Percentiles rank a stretch among this genome's conserved stretches.
Evolutionary conservation across 2,113 vertebrate genomes (phyloP).

Genomic region (Synodontis membranacea): DNA sequence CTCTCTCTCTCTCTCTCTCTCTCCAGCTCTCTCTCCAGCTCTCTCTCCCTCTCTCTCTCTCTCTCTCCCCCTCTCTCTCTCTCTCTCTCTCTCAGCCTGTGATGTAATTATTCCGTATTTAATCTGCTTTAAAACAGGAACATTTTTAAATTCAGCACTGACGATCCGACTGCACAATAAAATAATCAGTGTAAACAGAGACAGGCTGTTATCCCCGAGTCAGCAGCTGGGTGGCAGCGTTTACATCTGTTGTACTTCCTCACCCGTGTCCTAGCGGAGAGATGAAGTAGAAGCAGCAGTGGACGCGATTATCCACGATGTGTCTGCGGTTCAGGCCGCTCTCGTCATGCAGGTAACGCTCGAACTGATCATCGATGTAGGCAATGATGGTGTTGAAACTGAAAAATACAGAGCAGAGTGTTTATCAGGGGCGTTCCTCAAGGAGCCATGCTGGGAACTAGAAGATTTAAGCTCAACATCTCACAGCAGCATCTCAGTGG

Average conservation of each 20-base stretch:
- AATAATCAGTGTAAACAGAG: background rate
- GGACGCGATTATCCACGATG: slow-evolving; percentile 95
- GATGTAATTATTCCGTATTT: no score
- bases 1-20: no score
- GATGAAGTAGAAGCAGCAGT: slow-evolving; percentile 99
- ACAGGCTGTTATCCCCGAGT: no score
- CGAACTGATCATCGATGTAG: slow-evolving; percentile 98
- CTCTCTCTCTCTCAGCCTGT: no score
- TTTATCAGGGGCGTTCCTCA: background rate
- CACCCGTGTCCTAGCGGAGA: slow-evolving; percentile 97
- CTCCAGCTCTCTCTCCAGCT: no score
- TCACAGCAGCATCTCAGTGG: background rate
- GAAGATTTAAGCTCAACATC: background rate
- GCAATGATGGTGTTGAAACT: slow-evolving; percentile 97
- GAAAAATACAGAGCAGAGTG: background rate
- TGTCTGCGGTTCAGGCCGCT: slow-evolving; percentile 94
- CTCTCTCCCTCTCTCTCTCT: no score
- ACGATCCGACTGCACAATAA: background rate
- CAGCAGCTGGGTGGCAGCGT: background rate
- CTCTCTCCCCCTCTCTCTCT: no score
- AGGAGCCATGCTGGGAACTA: background rate
- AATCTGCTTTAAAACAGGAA: no score
- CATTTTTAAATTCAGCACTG: no score
- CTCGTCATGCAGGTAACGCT: slow-evolving; percentile 96
- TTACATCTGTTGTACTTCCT: slow-evolving; percentile 25